Conservation (phyloP, 2,113 vertebrate species). For the Tonatia bakeri region DNA sequence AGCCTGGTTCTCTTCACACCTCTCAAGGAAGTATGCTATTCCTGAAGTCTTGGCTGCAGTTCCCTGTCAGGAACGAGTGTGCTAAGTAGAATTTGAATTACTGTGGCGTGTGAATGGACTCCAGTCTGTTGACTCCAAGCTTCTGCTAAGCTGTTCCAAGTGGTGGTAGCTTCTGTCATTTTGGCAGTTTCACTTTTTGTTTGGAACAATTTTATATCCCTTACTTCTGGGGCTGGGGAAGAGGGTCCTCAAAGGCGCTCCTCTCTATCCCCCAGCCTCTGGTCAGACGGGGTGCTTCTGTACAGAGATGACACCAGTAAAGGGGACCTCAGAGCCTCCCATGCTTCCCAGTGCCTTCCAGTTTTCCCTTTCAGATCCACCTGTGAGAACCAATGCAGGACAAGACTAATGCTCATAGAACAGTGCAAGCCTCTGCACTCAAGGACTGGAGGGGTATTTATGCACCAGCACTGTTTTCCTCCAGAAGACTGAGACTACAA, state of each 20-base stretch:
- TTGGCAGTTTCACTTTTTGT: constrained; percentile 60
- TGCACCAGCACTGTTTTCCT: background rate
- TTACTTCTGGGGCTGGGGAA: background rate
- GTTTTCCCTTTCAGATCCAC: background rate
- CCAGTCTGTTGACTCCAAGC: constrained; percentile 52
- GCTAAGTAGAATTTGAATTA: constrained; percentile 55
- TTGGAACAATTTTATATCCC: constrained; percentile 26
- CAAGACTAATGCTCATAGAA: background rate
- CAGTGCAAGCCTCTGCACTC: background rate
- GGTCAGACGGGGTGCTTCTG: background rate
- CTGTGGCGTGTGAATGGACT: constrained; percentile 52
- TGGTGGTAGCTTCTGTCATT: constrained; percentile 55
- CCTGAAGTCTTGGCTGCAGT: constrained; percentile 56
- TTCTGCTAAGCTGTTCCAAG: constrained; percentile 56
- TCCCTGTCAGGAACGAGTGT: constrained; percentile 40
- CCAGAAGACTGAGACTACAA: background rate
- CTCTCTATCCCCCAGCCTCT: background rate
- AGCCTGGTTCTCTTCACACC: constrained; percentile 43
- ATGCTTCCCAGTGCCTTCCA: background rate
- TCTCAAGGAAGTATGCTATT: constrained; percentile 49
- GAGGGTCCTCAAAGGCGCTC: background rate
- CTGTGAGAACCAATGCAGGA: background rate
- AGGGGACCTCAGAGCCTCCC: background rate
- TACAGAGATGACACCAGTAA: too few relatives aligned
- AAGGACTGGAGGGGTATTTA: accelerated